Base-by-base conservation (phyloP, 2,797 vertebrate species). In the Megaceryle alcyon region DNA sequence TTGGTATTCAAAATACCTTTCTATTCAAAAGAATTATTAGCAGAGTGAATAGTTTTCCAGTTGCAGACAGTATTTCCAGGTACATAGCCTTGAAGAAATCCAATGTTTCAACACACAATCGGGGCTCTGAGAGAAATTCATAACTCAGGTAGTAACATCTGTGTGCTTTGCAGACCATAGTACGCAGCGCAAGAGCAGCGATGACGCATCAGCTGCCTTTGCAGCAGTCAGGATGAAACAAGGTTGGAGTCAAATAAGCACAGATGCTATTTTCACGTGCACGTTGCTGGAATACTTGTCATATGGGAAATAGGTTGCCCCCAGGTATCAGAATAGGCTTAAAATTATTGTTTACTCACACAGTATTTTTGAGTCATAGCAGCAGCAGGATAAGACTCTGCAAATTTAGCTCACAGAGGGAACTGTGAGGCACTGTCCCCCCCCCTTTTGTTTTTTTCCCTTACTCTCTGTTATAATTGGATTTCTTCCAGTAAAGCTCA, bases 291-390 rank as follows among this genome's bases (percentile, higher is more conserved):
- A 84, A 44, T 57, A 56, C 68, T 94, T 93, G 79, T 88, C 60
- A 56, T 80, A 26, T 63, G 57, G 61, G 70, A 70, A 81, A 84
- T 48, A 75, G 59, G 56, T 91, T 86, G 81, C 64, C 82, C 76
- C 66, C 75, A 79, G 86, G 76, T 95, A 80, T 85, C 57, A 83
- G 73, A 84, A 76, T 56, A 79, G 77, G 59, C 63, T 80, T 91
- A 53, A 76, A 89, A 59, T 93, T 73, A 85, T 51, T 49, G 18
- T 61, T 86, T 56, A 61, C 35, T 80, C 29, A 26, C 54, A 49
- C 18, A 49, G n/a, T 57, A 20, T 53, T 57, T 88, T 35, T 82
- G 84, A 86, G 56, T 63, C 31, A 19, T 16, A 53, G 1, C 59
- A 91, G 48, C 72, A 93, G 57, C 17, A 4, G 2, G 19, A 21